Base-by-base conservation (phyloP, 2,113 vertebrate species). In the Tricholaema leucomelas region DNA sequence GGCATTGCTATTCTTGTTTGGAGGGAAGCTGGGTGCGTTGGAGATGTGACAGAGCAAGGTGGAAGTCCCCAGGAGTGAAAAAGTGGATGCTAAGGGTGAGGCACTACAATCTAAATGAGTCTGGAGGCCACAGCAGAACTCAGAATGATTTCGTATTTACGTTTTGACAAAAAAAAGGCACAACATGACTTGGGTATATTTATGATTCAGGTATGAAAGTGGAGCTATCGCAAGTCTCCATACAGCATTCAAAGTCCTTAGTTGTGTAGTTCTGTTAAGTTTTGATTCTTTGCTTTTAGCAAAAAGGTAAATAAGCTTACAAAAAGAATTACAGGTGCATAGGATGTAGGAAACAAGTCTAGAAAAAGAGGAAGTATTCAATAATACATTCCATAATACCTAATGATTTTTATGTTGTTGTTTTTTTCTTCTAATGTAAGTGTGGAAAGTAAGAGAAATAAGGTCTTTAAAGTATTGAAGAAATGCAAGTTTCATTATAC, bases 91-190 rank as follows among this genome's bases (percentile, higher is more conserved):
- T 7, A 31, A 24, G 40, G 17, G 15, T 25, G 52, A 8, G 56
- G 7, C 2, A 1, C 66, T 25, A 12, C 17, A 0, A 5, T 19
- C 24, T 8, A 0, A 23, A 35, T 1, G 2, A 40, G 31, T 20
- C 21, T 12, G 58, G 30, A n/a, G 46, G 27, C 30, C 6, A 0
- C 31, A 1, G 54, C 3, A 24, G 58, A 5, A 36, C 28, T 44
- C 8, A 2, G 61, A 42, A 7, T 12, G 40, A 23, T 0, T 2
- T 36, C 56, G 10, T 23, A 0, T 24, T 70, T 35, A 0, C 8
- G 25, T 19, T 66, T 42, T 6, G 61, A 17, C 23, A 8, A 10
- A 73, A 10, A 73, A 64, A 48, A 44, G n/a, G 23, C 21, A 23
- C 3, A 58, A 15, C 10, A 1, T 50, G 8, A 1, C 44, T 46